Conservation (phyloP, 1,140 invertebrate species). For the Hyphantria cunea region DNA sequence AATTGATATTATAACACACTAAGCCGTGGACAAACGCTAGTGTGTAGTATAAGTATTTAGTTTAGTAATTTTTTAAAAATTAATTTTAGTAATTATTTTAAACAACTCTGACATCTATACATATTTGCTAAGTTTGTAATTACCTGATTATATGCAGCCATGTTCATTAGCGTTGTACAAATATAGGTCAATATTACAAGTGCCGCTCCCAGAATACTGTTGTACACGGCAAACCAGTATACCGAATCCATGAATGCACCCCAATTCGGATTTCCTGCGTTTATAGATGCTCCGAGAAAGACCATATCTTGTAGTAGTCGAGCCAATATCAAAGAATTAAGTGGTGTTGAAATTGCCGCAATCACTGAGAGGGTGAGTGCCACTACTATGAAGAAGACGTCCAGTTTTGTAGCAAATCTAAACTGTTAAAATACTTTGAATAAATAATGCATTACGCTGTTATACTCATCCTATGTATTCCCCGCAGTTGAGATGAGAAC, state of each 20-base stretch:
- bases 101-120: too few species aligned
- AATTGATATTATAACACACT: too few species aligned
- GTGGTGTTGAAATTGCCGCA: conserved; percentile 84
- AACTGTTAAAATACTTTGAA: conserved; percentile 77
- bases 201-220: conserved; percentile 82
- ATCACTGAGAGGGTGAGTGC: conserved; percentile 83
- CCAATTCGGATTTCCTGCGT: conserved; percentile 34
- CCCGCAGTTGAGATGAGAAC: too few species aligned
- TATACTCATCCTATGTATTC: too few species aligned
- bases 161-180: conserved; percentile 86
- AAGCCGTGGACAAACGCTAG: too few species aligned
- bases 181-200: conserved; percentile 84
- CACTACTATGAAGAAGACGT: conserved; percentile 83
- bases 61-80: too few species aligned
- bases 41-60: too few species aligned
- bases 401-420: conserved; percentile 82
- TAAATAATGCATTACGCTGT: background rate
- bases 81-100: too few species aligned
- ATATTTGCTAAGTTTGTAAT: conserved; percentile 7
- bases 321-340: conserved; percentile 88
- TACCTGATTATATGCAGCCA: conserved; percentile 86
- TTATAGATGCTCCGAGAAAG: conserved; percentile 50
- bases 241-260: conserved; percentile 75
- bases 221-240: conserved; percentile 82
- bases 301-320: conserved; percentile 83